Percentiles rank a stretch among this genome's conserved stretches.
Evolutionary conservation across 2,113 vertebrate genomes (phyloP).

Genomic region (Bambusicola thoracicus): DNA sequence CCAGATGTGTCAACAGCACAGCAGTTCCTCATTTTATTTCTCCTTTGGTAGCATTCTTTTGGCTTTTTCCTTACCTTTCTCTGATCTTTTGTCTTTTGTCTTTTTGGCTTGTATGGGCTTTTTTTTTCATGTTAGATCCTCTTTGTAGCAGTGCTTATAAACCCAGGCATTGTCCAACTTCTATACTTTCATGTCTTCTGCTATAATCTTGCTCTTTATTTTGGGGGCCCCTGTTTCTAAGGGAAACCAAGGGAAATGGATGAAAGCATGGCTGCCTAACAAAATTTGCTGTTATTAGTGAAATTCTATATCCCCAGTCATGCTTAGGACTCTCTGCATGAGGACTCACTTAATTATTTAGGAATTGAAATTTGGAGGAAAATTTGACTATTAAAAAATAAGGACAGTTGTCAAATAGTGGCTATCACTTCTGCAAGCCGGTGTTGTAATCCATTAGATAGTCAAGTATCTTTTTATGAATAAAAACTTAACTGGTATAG

Average conservation of each 20-base stretch:
- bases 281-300: neutral
- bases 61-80: neutral
- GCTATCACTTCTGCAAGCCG: neutral
- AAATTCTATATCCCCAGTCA: neutral
- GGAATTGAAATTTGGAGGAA: neutral
- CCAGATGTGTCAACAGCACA: too few relatives aligned
- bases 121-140: neutral
- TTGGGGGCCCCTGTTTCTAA: neutral
- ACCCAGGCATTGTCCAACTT: neutral
- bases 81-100: neutral
- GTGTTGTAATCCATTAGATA: too few relatives aligned
- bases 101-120: neutral
- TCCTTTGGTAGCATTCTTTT: neutral
- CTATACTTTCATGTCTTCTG: neutral
- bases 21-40: neutral
- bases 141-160: neutral
- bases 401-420: neutral
- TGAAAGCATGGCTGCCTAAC: neutral
- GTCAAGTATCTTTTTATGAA: neutral
- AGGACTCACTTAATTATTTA: neutral
- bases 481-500: neutral
- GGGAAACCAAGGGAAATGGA: neutral
- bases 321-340: neutral
- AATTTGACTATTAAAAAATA: neutral
- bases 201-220: neutral